Conservation (phyloP, 2,888 invertebrate genomes). For the Stomorhina lunata region DNA sequence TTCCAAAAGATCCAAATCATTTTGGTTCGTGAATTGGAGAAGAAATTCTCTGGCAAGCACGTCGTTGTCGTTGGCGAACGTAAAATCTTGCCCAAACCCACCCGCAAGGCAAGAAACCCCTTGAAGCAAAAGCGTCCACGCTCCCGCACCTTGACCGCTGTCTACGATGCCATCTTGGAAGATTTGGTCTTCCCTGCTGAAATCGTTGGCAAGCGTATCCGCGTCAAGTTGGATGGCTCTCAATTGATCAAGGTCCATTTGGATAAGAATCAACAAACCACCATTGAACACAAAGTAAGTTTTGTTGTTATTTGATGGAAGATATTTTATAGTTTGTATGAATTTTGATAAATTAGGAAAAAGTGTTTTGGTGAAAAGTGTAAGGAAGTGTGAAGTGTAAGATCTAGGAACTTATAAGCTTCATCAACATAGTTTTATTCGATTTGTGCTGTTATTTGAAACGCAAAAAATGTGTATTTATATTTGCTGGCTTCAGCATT, state of each 20-base stretch:
- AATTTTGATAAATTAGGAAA: too few relatives aligned
- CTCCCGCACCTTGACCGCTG: constrained; percentile 95
- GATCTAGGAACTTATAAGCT: too few relatives aligned
- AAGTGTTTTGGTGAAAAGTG: too few relatives aligned
- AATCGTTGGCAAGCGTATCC: constrained; percentile 98
- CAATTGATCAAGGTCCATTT: constrained; percentile 98
- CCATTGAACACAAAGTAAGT: constrained; percentile 98
- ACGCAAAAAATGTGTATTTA: too few relatives aligned
- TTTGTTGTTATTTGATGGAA: too few relatives aligned
- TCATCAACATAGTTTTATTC: too few relatives aligned
- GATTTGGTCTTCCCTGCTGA: constrained; percentile 99
- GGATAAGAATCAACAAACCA: constrained; percentile 99
- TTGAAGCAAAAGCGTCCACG: constrained; percentile 89
- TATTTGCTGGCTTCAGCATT: too few relatives aligned
- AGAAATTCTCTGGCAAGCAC: constrained; percentile 99
- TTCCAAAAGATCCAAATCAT: constrained; percentile 99
- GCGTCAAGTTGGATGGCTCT: constrained; percentile 97
- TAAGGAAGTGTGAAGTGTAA: too few relatives aligned
- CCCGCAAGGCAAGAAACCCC: constrained; percentile 92
- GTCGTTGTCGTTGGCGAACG: constrained; percentile 99
- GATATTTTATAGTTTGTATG: too few relatives aligned
- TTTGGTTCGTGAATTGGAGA: constrained; percentile 98
- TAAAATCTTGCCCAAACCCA: constrained; percentile 98
- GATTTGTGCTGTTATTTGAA: too few relatives aligned
- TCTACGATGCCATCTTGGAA: constrained; percentile 98